phyloP scores from a whole-genome alignment of 2,113 vertebrate species.

The Engystomops pustulosus region DNA sequence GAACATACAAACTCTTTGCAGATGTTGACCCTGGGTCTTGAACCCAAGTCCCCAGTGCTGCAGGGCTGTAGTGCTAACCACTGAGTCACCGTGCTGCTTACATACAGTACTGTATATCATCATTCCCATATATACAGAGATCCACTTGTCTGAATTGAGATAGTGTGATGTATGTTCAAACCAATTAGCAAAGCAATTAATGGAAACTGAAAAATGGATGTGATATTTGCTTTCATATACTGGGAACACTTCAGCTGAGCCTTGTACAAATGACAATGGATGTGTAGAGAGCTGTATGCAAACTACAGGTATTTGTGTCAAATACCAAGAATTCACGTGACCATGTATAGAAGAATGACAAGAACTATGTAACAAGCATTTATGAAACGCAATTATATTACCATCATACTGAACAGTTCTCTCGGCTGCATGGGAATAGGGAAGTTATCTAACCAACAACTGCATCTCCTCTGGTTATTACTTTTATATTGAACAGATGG shows the following conservation, averaged over 20 bases:
- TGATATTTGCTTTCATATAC: neutral
- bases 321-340: neutral
- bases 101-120: too few species aligned
- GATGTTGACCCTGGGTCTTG: too few species aligned
- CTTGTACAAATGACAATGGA: neutral
- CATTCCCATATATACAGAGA: too few species aligned
- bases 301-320: neutral
- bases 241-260: neutral
- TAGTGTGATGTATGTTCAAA: neutral
- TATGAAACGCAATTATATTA: neutral
- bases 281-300: too few species aligned
- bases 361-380: neutral
- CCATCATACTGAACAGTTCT: neutral
- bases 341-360: neutral
- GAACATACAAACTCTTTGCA: too few species aligned
- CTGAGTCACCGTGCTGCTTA: too few species aligned
- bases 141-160: neutral
- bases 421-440: neutral
- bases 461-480: constrained; percentile 33
- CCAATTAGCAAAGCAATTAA: neutral
- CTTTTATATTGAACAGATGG: constrained; percentile 55
- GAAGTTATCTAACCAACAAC: neutral
- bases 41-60: too few species aligned
- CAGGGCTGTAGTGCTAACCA: too few species aligned
- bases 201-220: neutral